phyloP scores from a whole-genome alignment of 2,113 vertebrate genomes.

The Noctilio leporinus region DNA sequence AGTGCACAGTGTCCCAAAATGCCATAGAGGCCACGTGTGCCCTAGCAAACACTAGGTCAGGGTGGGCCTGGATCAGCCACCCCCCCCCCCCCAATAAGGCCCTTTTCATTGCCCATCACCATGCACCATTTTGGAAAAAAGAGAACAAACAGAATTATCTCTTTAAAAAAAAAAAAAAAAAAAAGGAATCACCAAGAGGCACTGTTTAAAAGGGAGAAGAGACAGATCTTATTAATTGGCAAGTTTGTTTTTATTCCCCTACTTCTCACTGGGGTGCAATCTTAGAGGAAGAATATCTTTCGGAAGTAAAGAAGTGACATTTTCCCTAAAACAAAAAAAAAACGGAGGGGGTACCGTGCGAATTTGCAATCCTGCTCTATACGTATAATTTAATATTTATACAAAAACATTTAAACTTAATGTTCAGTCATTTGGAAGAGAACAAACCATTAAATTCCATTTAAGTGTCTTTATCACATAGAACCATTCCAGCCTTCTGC shows the following conservation, averaged over 20 bases:
- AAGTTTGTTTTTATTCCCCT: not conserved
- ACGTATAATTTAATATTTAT: constrained; percentile 50
- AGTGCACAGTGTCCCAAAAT: not conserved
- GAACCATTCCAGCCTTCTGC: not conserved
- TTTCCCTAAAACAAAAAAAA: constrained; percentile 35
- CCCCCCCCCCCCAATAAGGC: too few relatives aligned
- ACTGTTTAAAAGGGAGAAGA: not conserved
- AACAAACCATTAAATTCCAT: constrained; percentile 41
- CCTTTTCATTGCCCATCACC: accelerated
- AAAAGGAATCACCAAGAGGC: not conserved
- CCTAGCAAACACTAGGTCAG: not conserved
- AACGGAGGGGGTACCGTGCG: not conserved
- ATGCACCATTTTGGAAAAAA: not conserved
- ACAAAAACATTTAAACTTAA: constrained; percentile 60
- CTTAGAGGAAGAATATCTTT: not conserved
- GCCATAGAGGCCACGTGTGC: not conserved
- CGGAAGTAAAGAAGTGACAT: not conserved
- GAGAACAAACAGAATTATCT: not conserved
- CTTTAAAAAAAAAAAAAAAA: not conserved
- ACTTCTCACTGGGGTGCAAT: not conserved
- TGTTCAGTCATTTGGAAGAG: constrained; percentile 53
- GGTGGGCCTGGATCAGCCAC: not conserved
- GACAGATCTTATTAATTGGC: not conserved
- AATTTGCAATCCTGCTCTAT: not conserved
- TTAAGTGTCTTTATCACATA: not conserved